Conservation (phyloP, 2,797 vertebrate species). For the Poeciliopsis infans region DNA sequence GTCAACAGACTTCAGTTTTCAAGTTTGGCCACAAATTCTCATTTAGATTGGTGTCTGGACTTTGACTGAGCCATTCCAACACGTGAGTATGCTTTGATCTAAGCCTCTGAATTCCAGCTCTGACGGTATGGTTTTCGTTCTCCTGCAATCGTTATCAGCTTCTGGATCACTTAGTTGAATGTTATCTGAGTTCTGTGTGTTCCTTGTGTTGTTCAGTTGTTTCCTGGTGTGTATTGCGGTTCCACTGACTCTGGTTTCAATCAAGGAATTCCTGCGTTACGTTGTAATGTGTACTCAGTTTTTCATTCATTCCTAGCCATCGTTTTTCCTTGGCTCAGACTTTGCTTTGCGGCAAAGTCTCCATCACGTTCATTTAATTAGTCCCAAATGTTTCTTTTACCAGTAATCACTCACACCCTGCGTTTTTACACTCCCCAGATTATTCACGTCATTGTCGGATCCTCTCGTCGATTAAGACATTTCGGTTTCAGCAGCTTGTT, state of each 20-base stretch:
- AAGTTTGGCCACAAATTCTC: not conserved
- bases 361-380: not conserved
- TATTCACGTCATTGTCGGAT: not conserved
- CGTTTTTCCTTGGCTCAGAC: not conserved
- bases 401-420: not conserved
- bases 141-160: no score
- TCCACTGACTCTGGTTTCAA: not conserved
- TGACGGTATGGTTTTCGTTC: not conserved
- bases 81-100: not conserved
- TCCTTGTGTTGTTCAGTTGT: not conserved
- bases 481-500: not conserved
- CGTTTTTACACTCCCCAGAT: not conserved
- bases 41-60: not conserved
- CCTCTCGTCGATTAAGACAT: not conserved
- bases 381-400: not conserved
- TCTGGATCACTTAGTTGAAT: not conserved
- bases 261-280: not conserved
- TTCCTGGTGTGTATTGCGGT: not conserved
- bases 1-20: not conserved
- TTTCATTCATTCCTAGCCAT: not conserved
- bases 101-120: not conserved
- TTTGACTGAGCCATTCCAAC: not conserved
- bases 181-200: not conserved
- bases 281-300: not conserved
- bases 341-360: not conserved